Evolutionary conservation across 2,113 vertebrate species (phyloP), one percentile per base, ranked within the genome.

Genomic region (Microcebus lehilahytsara): DNA sequence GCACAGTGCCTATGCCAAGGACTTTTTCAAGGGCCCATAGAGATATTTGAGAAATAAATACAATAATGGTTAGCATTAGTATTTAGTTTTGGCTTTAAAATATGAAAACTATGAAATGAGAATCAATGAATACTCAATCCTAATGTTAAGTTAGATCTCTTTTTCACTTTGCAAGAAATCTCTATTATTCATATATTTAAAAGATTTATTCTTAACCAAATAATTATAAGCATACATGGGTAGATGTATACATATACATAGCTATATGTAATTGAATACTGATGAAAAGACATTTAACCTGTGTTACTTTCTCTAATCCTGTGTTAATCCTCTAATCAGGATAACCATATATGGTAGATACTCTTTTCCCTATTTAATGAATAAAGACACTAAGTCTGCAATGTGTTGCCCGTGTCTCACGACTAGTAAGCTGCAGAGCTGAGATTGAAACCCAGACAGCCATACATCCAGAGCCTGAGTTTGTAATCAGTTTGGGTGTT

Each of bases 161-260:
- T 80, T 37, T 69, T 78, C 10, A n/a, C 9, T 93, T 88, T 93
- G 4, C 6, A 89, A 86, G n/a, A 83, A 89, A 79, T 77, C 11
- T 58, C 19, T 93, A 2, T 83, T 81, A 81, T 25, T 42, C 60
- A 78, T 13, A 42, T n/a, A 66, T 12, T 89, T 92, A 69, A 94
- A 83, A 92, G 81, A 22, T 80, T 95, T 88, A 34, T 17, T 87
- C 66, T 88, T 88, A 93, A 80, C 69, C 40, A 71, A 71, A 53
- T 93, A 94, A 78, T 78, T 84, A 49, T 27, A 56, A 66, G 58
- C 40, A 51, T 53, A 53, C n/a, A 30, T 37, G 5, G 11, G 5
- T 72, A 10, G 56, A 4, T 51, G 12, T 40, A 3, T 32, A 9
- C 12, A 4, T 51, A 42, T 46, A 27, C 8, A 23, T 60, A 37